Evolutionary conservation across 2,797 vertebrate genomes (phyloP).

Genomic region (Gallinago nigripennis): DNA sequence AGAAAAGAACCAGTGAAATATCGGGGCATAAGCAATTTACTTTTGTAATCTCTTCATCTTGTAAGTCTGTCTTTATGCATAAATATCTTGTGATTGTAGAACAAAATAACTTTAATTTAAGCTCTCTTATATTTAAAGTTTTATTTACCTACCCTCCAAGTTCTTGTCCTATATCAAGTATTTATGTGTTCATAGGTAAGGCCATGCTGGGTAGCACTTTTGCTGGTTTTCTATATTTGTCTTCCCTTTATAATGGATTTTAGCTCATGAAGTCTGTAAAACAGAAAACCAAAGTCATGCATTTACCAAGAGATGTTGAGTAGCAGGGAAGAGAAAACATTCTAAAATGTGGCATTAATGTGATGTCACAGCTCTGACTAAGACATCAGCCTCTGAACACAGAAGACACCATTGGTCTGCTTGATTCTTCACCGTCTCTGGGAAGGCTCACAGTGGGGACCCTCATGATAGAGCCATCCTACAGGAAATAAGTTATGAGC

Average conservation of each 20-base stretch:
- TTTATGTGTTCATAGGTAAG: neutral
- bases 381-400: neutral
- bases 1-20: neutral
- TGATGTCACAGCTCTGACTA: neutral
- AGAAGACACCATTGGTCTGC: neutral
- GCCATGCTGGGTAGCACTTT: neutral
- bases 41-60: neutral
- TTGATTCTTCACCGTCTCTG: neutral
- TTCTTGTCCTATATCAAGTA: neutral
- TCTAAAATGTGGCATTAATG: neutral
- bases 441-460: neutral
- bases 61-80: neutral
- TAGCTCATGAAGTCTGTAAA: neutral
- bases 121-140: neutral
- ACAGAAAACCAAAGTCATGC: neutral
- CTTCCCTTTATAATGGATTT: neutral
- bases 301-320: neutral
- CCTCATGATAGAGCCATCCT: neutral
- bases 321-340: neutral
- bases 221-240: neutral
- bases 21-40: neutral
- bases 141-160: neutral
- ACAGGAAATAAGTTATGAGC: neutral
- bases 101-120: neutral
- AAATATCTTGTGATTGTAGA: neutral